Evolutionary conservation across 2,888 invertebrate species (phyloP), one percentile per base, ranked within the genome.

Genomic region (Allophyes oxyacanthae): DNA sequence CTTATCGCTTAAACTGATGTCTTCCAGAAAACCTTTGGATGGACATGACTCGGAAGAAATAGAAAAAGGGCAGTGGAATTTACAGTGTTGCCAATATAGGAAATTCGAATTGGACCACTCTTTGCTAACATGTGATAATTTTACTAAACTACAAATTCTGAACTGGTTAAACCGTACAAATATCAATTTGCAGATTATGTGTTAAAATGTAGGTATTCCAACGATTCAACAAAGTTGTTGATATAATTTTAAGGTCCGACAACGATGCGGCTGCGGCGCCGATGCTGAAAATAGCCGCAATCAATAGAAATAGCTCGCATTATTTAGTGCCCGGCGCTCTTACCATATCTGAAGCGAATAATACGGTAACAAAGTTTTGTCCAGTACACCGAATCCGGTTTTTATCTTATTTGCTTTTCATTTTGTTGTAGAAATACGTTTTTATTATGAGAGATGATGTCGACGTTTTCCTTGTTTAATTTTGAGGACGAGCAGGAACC

Each of bases 281-380:
- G 64, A 75, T 64, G 75, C 86, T 85, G 69, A 79, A 89, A 90
- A 88, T 88, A 88, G 84, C 85, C 74, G 65, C 79, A 87, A 90
- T 90, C 89, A 85, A 90, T 89, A 87, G 72, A 63, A 78, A 76
- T 76, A 77, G 64, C 72, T 77, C 74, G 77, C 77, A 84, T 82
- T 82, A 83, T 83, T 83, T 81, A 86, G 78, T 75, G 69, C 63
- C 63, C 63, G 64, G 54, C 64, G 67, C 52, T 67, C 57, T 60
- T 62, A 58, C 59, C 54, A 58, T 74, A 66, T 53, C 55, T 54
- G 59, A 60, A 67, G 55, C 67, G 54, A 53, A 62, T 67, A 71
- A 67, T 71, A 62, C 54, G 42, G 56, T 49, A 49, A 53, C 52
- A 53, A 67, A 70, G 34, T 73, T 64, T 44, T 58, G 55, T 66